Evolutionary conservation across 2,113 vertebrate species (phyloP), one percentile per base, ranked within the genome.

Genomic region (Halcyon senegalensis): DNA sequence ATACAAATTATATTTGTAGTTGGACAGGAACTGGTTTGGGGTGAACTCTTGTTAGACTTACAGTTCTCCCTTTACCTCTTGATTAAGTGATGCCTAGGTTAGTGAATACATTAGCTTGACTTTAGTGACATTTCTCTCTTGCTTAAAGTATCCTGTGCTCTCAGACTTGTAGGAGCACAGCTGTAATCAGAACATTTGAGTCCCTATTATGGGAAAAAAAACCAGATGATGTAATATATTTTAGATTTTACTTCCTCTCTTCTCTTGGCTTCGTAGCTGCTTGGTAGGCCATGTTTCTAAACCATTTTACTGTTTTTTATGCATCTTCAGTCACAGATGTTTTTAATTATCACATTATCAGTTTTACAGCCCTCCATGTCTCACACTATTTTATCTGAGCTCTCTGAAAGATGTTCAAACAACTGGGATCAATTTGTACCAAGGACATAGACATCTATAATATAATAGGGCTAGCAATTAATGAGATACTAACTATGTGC

Each of bases 301-400:
- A 16, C 41, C 51, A 25, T 93, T 91, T 93, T 83, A 58, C 31
- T 86, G 28, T 68, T 94, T 70, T 94, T 94, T 92, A 59, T 59
- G 31, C 63, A 70, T 93, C 73, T 89, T 90, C 31, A 74, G 79
- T 90, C 64, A 86, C 83, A 95, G 89, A 89, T 92, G 76, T 68
- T 93, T 87, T 89, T 77, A 93, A 70, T 93, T 84, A 78, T 60
- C 67, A 66, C 31, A 80, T 62, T 83, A 66, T 46, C 13, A 74
- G 74, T 94, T 93, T 93, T 81, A 89, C 46, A 95, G 72, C n/a
- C 37, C 30, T 88, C 67, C 43, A 70, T 92, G 89, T 93, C 67
- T 55, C 76, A 62, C 9, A 17, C 5, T 72, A 6, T 84, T 90
- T 93, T 92, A n/a, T 90, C 60, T 92, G 68, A 90, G 35, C 6